Evolutionary conservation across 2,888 invertebrate genomes (phyloP), one percentile per base, ranked within the genome.

Genomic region (Patella pellucida): DNA sequence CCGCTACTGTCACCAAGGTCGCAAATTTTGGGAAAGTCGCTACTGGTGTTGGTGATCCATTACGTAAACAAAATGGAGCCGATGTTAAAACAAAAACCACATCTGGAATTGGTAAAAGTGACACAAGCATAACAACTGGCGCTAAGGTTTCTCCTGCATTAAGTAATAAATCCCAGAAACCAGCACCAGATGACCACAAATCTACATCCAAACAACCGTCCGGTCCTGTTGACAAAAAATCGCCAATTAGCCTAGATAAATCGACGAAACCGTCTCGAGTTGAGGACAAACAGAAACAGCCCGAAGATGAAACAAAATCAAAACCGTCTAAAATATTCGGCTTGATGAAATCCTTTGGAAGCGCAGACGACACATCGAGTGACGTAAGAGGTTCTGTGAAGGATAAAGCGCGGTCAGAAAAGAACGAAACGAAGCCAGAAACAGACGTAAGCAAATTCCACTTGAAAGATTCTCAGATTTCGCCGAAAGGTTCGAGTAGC

Each of bases 361-460:
- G 19, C 11, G 23, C 62, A 62, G 62, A 62, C 62, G 62, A 62
- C 23, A 62, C 19, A 12, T 23, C 19, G 19, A 23, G 23, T 23
- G 62, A 23, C 62, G 23, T 23, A 62, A 23, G 62, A 23, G 19
- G 3, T 19, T 12, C 19, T 62, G 62, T 62, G 23, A 62, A 62
- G 62, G 62, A 62, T 23, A 62, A 62, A 62, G 62, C 62, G 62
- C 62, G 62, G 62, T 62, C 62, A 62, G 62, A 62, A 23, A 78
- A 81, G 69, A 75, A 81, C 70, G 52, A 71, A 27, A 16, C 27
- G 0, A 51, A 71, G 27, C 12, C 71, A 50, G n/a, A 50, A 27
- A 52, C 71, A 71, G 52, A 52, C n/a, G 51, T 16, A 11, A 52
- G 16, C n/a, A 23, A 52, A 71, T 14, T 19, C 12, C n/a, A n/a